Conservation (phyloP, 2,888 invertebrate species). For the Epinotia ramella region DNA sequence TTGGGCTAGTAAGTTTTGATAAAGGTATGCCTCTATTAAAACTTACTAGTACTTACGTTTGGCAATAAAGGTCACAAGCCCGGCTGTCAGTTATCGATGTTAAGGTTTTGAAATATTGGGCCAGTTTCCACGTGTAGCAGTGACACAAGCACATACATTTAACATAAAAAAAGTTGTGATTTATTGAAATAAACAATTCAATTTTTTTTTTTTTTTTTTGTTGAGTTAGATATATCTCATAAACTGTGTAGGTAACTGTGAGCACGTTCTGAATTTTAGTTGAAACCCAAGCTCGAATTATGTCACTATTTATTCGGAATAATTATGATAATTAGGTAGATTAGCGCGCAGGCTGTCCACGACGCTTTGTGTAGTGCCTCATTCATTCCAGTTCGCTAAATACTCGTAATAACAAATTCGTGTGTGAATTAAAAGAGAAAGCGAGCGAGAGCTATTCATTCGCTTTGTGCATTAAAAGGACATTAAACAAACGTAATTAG, state of each 20-base stretch:
- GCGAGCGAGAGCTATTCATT: not conserved
- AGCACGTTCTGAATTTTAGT: not conserved
- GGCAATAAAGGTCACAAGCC: too few relatives aligned
- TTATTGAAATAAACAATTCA: too few relatives aligned
- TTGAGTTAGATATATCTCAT: not conserved
- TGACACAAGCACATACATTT: not conserved
- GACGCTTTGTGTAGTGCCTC: not conserved
- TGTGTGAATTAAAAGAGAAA: not conserved
- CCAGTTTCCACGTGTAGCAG: too few relatives aligned
- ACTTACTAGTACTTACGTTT: too few relatives aligned
- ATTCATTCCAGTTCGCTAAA: not conserved
- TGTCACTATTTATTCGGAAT: conserved; percentile 13
- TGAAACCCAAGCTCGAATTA: not conserved
- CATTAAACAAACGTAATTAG: not conserved
- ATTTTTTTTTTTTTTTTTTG: too few relatives aligned
- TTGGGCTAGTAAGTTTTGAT: too few relatives aligned
- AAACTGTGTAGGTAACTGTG: not conserved
- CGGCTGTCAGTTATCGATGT: too few relatives aligned
- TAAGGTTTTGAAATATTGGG: too few relatives aligned
- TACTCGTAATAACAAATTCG: not conserved
- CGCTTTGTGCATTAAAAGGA: not conserved
- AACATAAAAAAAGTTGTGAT: too few relatives aligned
- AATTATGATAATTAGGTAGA: conserved; percentile 17
- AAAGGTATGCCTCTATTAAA: too few relatives aligned
- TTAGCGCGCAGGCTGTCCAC: not conserved